These are phyloP conservation scores for Chelonoidis abingdonii DNA, from an alignment of 2,113 vertebrate genomes.

Conservation along the genomic window DNA sequence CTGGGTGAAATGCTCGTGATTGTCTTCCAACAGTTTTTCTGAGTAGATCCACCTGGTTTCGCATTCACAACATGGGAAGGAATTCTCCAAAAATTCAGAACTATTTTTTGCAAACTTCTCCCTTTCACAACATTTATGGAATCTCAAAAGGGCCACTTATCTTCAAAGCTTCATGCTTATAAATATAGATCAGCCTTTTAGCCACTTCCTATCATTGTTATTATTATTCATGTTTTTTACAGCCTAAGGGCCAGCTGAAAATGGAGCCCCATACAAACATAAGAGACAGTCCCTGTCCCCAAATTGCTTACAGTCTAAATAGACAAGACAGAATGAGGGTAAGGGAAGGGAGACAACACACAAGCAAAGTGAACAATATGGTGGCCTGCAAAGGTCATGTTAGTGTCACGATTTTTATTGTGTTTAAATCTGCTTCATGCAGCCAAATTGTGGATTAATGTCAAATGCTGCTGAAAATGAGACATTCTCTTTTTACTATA, in stretches of 20 bases:
- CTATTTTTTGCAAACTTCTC: background rate
- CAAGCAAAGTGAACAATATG: background rate
- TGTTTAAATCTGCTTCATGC: constrained; percentile 8
- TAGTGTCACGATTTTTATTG: background rate
- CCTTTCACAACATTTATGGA: constrained; percentile 7
- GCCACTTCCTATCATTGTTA: background rate
- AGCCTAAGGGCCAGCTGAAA: background rate
- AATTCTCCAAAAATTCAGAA: background rate
- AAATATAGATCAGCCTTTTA: background rate
- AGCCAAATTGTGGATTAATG: constrained; percentile 20
- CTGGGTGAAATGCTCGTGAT: background rate
- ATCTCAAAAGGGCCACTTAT: background rate
- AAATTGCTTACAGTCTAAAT: background rate
- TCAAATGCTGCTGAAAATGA: background rate
- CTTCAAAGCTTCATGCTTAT: background rate
- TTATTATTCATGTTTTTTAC: background rate
- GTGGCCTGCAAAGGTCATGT: background rate
- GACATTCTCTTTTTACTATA: background rate
- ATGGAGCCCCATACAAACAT: background rate
- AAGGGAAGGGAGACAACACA: background rate
- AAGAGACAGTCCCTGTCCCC: background rate
- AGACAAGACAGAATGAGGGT: background rate
- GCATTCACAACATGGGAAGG: background rate
- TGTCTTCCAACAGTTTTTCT: background rate
- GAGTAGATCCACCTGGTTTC: background rate